Evolutionary conservation across 2,797 vertebrate species (phyloP).

Genomic region (Staurois parvus): DNA sequence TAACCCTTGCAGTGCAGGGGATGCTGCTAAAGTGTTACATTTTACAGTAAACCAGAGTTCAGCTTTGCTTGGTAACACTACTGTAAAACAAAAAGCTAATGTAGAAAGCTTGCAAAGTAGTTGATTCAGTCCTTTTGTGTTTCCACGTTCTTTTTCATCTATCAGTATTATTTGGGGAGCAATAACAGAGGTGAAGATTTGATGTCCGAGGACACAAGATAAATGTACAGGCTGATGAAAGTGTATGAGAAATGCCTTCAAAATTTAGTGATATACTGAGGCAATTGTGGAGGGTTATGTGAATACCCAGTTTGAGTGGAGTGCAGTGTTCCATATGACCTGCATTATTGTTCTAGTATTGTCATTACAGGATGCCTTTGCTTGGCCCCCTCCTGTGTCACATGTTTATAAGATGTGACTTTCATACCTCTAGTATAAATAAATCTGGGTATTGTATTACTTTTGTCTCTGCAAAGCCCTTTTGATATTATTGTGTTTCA

Average conservation of each 20-base stretch:
- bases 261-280: no score
- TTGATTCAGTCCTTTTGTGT: no score
- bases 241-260: neutral
- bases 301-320: neutral
- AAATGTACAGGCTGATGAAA: neutral
- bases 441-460: slow-evolving; percentile 58
- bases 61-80: no score
- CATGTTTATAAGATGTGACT: slow-evolving; percentile 56
- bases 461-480: slow-evolving; percentile 59
- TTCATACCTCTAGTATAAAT: slow-evolving; percentile 62
- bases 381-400: slow-evolving; percentile 21
- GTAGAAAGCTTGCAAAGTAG: no score
- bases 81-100: no score
- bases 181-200: neutral
- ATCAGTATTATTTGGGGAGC: neutral
- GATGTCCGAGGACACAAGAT: neutral
- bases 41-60: no score
- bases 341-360: slow-evolving; percentile 18
- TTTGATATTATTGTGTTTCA: slow-evolving; percentile 63
- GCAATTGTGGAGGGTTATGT: neutral
- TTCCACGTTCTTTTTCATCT: neutral
- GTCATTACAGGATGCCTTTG: slow-evolving; percentile 14
- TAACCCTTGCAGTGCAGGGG: no score
- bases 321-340: slow-evolving; percentile 12
- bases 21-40: no score